phyloP scores from a whole-genome alignment of 92 coral and sea anemone species.

The Porites lobata region DNA sequence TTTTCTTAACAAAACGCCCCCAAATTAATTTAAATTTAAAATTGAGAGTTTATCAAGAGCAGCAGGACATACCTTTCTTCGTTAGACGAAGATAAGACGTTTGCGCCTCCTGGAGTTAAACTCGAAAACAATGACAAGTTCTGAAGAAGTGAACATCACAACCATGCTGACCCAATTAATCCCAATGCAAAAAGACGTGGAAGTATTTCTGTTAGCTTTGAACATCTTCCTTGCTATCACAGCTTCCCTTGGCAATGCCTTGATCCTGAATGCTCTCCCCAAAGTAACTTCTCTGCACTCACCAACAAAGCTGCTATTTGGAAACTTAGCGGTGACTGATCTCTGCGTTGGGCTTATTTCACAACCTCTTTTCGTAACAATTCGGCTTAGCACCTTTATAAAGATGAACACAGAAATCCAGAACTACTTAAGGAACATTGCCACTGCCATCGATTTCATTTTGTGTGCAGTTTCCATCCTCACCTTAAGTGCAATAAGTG shows the following conservation, averaged over 20 bases:
- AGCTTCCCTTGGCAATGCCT: constrained; percentile 17
- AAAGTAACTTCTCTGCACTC: constrained; percentile 11
- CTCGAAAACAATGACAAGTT: no score
- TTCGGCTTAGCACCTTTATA: background rate
- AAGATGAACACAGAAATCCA: background rate
- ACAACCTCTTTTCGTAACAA: background rate
- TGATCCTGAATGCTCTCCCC: constrained; percentile 24
- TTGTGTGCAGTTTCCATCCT: constrained; percentile 11
- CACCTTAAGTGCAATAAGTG: constrained; percentile 11
- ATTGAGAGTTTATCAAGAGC: no score
- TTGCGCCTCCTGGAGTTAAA: no score
- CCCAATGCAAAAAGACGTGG: background rate
- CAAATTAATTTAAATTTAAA: no score
- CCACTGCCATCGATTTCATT: no score
- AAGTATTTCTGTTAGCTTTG: background rate
- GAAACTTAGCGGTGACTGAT: constrained; percentile 28
- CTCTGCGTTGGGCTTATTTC: constrained; percentile 11
- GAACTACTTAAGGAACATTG: background rate
- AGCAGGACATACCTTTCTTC: no score
- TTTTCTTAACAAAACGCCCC: no score
- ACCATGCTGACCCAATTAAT: no score
- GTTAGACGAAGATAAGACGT: no score
- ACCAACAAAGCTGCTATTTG: constrained; percentile 35
- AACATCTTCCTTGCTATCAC: background rate
- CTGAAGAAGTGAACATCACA: no score